These are phyloP conservation scores for Corythornis madagascariensis DNA, from an alignment of 2,113 vertebrate genomes.

Conservation along the genomic window DNA sequence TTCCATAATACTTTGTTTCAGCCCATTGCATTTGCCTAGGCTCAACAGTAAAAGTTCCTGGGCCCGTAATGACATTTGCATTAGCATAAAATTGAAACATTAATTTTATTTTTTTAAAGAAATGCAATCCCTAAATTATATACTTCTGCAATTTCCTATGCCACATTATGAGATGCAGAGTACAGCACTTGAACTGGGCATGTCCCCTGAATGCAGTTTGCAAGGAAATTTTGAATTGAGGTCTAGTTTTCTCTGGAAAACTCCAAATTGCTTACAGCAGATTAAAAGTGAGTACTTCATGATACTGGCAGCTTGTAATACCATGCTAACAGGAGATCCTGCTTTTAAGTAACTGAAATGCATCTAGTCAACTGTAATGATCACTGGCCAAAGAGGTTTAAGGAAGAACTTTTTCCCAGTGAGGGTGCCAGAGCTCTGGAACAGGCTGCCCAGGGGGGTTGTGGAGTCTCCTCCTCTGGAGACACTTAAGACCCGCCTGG, in stretches of 20 bases:
- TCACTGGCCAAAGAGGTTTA: not conserved
- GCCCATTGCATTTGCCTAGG: constrained; percentile 57
- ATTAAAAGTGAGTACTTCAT: constrained; percentile 3
- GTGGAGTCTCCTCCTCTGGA: too few relatives aligned
- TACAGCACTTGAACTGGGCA: not conserved
- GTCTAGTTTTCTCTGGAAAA: constrained; percentile 20
- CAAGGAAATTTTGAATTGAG: constrained; percentile 3
- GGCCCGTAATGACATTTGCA: constrained; percentile 12
- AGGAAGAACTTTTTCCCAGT: too few relatives aligned
- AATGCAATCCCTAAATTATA: constrained; percentile 10
- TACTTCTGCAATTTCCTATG: not conserved
- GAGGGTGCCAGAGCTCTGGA: too few relatives aligned
- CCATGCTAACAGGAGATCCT: not conserved
- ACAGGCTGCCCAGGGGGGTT: too few relatives aligned
- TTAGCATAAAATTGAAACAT: constrained; percentile 34
- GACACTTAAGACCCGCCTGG: too few relatives aligned
- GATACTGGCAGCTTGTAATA: not conserved
- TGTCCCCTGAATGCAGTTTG: not conserved
- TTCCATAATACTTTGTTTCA: constrained; percentile 69
- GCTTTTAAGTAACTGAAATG: not conserved
- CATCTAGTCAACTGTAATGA: not conserved
- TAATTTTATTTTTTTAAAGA: constrained; percentile 22
- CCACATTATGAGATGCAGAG: not conserved
- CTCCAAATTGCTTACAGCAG: not conserved
- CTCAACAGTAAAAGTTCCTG: constrained; percentile 37